Conservation (phyloP, 2,113 vertebrate genomes). For the Platichthys flesus region DNA sequence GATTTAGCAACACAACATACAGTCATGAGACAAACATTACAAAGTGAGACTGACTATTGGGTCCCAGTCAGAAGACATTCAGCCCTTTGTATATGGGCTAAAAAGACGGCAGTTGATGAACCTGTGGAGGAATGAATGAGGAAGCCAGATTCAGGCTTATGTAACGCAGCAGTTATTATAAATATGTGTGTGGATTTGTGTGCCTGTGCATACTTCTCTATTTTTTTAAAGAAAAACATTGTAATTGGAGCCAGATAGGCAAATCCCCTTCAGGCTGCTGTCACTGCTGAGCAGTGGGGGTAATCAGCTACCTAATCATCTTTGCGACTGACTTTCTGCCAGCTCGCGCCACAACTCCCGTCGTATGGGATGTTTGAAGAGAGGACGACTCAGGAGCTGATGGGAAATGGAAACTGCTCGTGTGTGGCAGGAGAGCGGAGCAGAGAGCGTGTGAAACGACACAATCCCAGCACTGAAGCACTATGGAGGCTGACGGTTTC, state of each 20-base stretch:
- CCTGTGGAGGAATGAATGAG: conserved; percentile 65
- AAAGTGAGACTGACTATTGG: background rate
- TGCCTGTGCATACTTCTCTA: conserved; percentile 40
- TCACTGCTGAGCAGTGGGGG: conserved; percentile 47
- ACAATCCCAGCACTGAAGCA: conserved; percentile 36
- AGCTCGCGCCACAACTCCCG: conserved; percentile 22
- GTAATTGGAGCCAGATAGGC: conserved; percentile 45
- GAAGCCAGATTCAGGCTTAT: conserved; percentile 61
- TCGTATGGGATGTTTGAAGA: conserved; percentile 18
- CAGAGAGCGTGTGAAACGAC: conserved; percentile 18
- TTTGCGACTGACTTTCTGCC: conserved; percentile 14
- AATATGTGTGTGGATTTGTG: conserved; percentile 29
- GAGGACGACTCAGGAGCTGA: conserved; percentile 16
- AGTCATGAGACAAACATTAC: background rate
- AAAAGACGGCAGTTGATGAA: conserved; percentile 30
- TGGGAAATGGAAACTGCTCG: conserved; percentile 14
- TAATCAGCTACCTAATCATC: conserved; percentile 22
- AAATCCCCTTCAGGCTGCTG: conserved; percentile 31
- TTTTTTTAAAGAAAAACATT: conserved; percentile 32
- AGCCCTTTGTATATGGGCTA: conserved; percentile 23
- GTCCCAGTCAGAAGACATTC: conserved; percentile 1
- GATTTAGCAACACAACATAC: conserved; percentile 1
- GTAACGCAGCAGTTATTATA: conserved; percentile 29
- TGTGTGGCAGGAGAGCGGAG: conserved; percentile 3
- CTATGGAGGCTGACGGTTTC: background rate